Evolutionary conservation across 1,140 invertebrate genomes (phyloP).

Genomic region (Brevipalpus yothersi): DNA sequence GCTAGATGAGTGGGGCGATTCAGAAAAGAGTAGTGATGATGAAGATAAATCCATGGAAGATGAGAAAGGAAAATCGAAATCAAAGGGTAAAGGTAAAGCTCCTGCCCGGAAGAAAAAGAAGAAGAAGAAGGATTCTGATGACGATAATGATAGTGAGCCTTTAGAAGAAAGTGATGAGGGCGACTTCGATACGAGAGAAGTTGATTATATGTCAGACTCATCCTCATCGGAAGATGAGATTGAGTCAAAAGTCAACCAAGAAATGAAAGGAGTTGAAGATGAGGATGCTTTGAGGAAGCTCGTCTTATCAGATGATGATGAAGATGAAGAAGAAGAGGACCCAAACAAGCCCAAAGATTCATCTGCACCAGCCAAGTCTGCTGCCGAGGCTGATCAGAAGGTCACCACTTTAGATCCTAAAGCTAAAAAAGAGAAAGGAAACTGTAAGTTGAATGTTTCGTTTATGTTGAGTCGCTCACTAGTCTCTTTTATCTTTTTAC

Average conservation of each 20-base stretch:
- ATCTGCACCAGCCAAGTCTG: conserved; percentile 10
- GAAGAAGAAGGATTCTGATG: conserved; percentile 45
- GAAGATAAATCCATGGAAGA: conserved; percentile 32
- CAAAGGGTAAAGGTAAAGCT: conserved; percentile 12
- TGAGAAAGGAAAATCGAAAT: conserved; percentile 3
- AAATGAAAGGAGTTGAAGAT: conserved; percentile 51
- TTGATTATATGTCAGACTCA: conserved; percentile 35
- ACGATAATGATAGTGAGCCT: conserved; percentile 49
- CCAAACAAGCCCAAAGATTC: conserved; percentile 15
- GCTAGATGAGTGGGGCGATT: conserved; percentile 69
- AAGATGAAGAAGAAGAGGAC: conserved; percentile 43
- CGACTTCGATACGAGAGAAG: conserved; percentile 73
- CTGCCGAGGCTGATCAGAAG: conserved; percentile 23
- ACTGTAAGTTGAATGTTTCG: neutral
- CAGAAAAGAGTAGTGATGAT: conserved; percentile 30
- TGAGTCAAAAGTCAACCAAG: conserved; percentile 34
- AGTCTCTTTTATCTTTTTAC: neutral
- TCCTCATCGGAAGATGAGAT: conserved; percentile 36
- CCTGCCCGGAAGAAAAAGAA: conserved; percentile 23
- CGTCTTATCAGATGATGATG: conserved; percentile 65
- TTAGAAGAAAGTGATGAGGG: conserved; percentile 89
- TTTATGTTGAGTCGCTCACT: neutral
- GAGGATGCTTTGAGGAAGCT: conserved; percentile 66
- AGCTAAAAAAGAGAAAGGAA: conserved; percentile 18
- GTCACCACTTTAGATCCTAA: neutral